These are phyloP conservation scores for Epinotia brunnichana DNA, from an alignment of 2,888 invertebrate species.

Conservation along the genomic window DNA sequence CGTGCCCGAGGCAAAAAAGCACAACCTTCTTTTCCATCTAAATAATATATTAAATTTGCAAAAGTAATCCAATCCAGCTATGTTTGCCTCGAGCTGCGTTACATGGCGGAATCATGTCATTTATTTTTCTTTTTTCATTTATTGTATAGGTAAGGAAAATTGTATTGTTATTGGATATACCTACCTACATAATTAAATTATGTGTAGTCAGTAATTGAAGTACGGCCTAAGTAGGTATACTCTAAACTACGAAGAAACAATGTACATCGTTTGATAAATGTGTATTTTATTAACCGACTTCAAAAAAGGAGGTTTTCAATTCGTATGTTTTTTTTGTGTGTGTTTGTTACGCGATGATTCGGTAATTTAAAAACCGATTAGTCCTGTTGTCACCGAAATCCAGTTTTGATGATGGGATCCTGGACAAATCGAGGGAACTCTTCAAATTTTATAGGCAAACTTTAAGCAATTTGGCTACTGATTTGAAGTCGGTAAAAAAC, in stretches of 20 bases:
- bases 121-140: too few relatives aligned
- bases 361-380: too few relatives aligned
- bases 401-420: too few relatives aligned
- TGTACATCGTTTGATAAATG: not conserved
- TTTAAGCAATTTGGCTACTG: too few relatives aligned
- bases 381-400: too few relatives aligned
- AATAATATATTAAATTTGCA: constrained; percentile 27
- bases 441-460: too few relatives aligned
- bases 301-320: too few relatives aligned
- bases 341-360: too few relatives aligned
- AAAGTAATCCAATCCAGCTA: constrained; percentile 17
- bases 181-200: not conserved
- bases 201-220: not conserved
- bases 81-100: constrained; percentile 28
- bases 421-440: too few relatives aligned
- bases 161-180: constrained; percentile 3
- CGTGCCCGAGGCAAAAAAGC: constrained; percentile 14
- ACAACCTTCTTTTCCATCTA: constrained; percentile 18
- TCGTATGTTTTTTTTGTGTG: too few relatives aligned
- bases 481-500: too few relatives aligned
- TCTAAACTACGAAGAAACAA: not conserved
- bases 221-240: not conserved
- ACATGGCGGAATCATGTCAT: constrained; percentile 15
- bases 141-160: constrained; percentile 3
- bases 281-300: too few relatives aligned